Conservation (phyloP, 2,888 invertebrate genomes). For the Dasypogon diadema region DNA sequence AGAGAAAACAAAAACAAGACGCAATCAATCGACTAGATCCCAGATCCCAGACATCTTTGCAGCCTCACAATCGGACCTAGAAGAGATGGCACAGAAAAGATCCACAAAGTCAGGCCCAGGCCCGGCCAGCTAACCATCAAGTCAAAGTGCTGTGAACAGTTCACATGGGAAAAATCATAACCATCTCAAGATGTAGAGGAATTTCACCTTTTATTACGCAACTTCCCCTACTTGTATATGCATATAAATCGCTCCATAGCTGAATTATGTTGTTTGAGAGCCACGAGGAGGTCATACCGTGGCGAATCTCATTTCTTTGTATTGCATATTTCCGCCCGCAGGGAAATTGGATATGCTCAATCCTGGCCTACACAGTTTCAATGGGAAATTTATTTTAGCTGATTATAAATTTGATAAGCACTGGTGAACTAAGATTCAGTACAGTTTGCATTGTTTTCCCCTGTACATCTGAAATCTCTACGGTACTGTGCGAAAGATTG, state of each 20-base stretch:
- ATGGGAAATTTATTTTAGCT: background rate
- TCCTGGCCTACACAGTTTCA: background rate
- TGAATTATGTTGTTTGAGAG: background rate
- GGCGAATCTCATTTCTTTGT: background rate
- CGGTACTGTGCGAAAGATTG: too few species aligned
- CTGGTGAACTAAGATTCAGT: too few species aligned
- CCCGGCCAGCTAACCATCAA: background rate
- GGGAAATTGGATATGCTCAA: constrained; percentile 1
- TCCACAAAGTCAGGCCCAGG: too few species aligned
- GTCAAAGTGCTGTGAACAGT: background rate
- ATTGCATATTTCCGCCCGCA: background rate
- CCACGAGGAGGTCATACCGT: background rate
- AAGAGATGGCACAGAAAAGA: background rate
- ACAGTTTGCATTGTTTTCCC: too few species aligned
- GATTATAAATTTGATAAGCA: background rate
- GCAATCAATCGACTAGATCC: constrained; percentile 9
- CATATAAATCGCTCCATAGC: background rate
- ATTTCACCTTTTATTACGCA: constrained; percentile 33
- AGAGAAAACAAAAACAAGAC: constrained; percentile 19
- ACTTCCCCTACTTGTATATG: background rate
- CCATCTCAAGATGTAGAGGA: constrained; percentile 19
- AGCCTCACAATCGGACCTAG: too few species aligned
- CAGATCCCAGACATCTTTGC: constrained; percentile 1
- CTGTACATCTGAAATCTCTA: too few species aligned
- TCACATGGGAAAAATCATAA: constrained; percentile 28